Evolutionary conservation across 2,797 vertebrate genomes (phyloP).

Genomic region (Pitangus sulphuratus): DNA sequence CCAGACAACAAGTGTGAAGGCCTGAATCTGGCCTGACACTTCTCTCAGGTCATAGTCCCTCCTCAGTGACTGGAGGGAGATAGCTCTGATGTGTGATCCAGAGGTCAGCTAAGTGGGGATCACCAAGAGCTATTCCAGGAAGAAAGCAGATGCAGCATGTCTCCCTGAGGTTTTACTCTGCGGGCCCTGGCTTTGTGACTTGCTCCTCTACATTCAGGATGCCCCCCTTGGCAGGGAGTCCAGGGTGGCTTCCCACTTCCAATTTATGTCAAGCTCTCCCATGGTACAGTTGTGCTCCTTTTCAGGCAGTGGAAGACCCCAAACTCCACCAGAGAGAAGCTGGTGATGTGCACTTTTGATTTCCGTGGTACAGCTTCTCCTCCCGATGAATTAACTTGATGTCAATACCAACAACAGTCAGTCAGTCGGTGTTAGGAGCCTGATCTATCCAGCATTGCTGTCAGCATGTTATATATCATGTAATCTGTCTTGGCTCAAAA

Average conservation of each 20-base stretch:
- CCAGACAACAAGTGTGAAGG: background rate
- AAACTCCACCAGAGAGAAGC: background rate
- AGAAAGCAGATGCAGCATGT: background rate
- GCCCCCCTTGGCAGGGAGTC: rapidly evolving
- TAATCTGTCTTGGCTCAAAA: constrained; percentile 21
- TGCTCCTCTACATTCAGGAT: background rate
- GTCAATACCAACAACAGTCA: background rate
- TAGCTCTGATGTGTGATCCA: background rate
- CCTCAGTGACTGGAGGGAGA: background rate
- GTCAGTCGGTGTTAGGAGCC: background rate
- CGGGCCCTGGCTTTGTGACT: rapidly evolving
- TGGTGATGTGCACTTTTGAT: background rate
- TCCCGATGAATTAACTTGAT: background rate
- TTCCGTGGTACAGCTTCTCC: background rate
- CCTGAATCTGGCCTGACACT: background rate
- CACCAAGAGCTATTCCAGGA: background rate
- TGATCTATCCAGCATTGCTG: constrained; percentile 18
- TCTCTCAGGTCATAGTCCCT: background rate
- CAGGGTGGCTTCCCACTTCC: background rate
- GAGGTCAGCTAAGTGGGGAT: rapidly evolving
- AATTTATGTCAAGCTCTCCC: background rate
- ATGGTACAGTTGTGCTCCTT: rapidly evolving
- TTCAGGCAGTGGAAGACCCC: background rate
- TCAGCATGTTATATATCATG: background rate
- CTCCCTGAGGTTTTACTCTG: background rate